Evolutionary conservation across 2,888 invertebrate genomes (phyloP), one percentile per base, ranked within the genome.

Genomic region (Sepiola atlantica): DNA sequence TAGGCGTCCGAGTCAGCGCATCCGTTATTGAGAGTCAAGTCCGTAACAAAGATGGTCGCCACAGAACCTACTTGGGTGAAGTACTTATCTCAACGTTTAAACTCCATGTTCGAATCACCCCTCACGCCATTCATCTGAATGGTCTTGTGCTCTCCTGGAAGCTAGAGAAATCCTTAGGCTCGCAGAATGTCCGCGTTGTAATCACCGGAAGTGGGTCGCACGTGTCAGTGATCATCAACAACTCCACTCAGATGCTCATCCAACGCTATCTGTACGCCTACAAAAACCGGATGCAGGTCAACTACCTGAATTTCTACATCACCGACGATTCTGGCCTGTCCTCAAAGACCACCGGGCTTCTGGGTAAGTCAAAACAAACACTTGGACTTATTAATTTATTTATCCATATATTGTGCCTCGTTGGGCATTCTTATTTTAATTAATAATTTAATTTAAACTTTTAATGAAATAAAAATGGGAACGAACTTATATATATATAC

Each of bases 221-320:
- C 54, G 35, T 92, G 28, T 18, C 45, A n/a, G 45, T 92, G 18
- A 55, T 55, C 28, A 0, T 92, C n/a, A 28, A 92, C 55, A 92
- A 92, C 14, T 92, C 92, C 2, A 92, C 92, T 28, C 92, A 92
- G 1, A 28, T 92, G 18, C n/a, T 92, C n/a, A 24, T 92, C 6
- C 35, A 92, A 92, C 92, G 92, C 18, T 55, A 45, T 12, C 16
- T 92, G 45, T 45, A 55, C 35, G 45, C 54, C n/a, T n/a, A 55
- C 28, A 54, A 35, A 18, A n/a, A 92, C 28, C 92, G 24, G 20
- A 92, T 20, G n/a, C 92, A 55, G 24, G 92, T 92, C 45, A 92
- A 45, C 55, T 92, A 45, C 35, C 54, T 92, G 54, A 92, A 92
- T 92, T 92, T 92, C 45, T 92, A 92, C 35, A 35, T 92, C 55